Evolutionary conservation across 2,888 invertebrate species (phyloP).

Genomic region (Gonocerus acuteangulatus): DNA sequence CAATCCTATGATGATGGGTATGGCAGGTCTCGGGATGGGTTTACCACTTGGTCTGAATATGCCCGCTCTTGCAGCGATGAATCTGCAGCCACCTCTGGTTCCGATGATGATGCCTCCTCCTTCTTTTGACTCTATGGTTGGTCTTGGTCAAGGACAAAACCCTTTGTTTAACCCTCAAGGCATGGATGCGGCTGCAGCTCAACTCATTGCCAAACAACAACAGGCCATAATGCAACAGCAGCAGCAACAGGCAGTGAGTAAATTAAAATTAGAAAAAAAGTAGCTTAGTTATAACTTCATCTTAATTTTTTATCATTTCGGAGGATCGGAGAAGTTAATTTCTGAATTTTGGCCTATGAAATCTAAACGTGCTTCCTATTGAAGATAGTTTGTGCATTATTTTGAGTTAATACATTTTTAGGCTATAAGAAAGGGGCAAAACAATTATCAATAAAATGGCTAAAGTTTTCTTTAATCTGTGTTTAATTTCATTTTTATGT

Average conservation of each 20-base stretch:
- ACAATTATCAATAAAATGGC: too few species aligned
- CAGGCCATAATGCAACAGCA: slow-evolving; percentile 58
- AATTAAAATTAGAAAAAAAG: too few species aligned
- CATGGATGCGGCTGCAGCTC: slow-evolving; percentile 44
- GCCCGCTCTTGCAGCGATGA: slow-evolving; percentile 84
- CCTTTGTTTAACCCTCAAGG: slow-evolving; percentile 49
- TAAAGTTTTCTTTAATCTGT: too few species aligned
- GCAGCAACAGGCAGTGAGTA: slow-evolving; percentile 57
- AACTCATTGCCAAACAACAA: slow-evolving; percentile 62
- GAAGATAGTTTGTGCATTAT: too few species aligned
- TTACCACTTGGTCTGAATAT: slow-evolving; percentile 70
- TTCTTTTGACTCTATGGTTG: slow-evolving; percentile 60
- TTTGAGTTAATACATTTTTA: too few species aligned
- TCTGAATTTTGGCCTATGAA: too few species aligned
- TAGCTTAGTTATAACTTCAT: too few species aligned
- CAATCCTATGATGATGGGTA: slow-evolving; percentile 83
- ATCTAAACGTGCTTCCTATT: too few species aligned
- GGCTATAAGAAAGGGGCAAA: too few species aligned
- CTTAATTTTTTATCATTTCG: too few species aligned
- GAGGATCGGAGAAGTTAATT: too few species aligned
- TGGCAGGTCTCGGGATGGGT: slow-evolving; percentile 67
- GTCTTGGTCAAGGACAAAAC: slow-evolving; percentile 40
- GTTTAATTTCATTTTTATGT: too few species aligned
- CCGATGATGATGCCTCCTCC: slow-evolving; percentile 83
- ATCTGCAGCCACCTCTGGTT: slow-evolving; percentile 84